A percentile compares a stretch with the other conserved stretches of the same genome.
Conservation (phyloP, 2,113 vertebrate species). For the Lucifuga dentata region DNA sequence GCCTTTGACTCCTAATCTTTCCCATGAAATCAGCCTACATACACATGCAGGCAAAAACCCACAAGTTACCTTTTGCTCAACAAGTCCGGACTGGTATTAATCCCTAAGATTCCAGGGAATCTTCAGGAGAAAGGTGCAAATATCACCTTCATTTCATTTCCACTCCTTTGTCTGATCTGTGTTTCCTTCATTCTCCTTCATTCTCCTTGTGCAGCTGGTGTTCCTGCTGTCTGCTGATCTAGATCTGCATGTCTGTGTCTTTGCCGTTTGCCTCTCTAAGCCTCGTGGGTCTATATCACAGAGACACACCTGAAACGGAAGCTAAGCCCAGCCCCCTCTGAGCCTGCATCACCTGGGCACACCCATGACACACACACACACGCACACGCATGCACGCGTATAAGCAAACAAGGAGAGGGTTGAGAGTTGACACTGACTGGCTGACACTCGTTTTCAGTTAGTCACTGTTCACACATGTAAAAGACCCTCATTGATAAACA, state of each 20-base stretch:
- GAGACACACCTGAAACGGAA: constrained; percentile 79
- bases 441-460: constrained; percentile 7
- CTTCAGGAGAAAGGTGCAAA: constrained; percentile 59
- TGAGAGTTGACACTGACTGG: background rate
- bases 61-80: constrained; percentile 66
- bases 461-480: constrained; percentile 45
- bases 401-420: constrained; percentile 18
- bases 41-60: background rate
- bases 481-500: constrained; percentile 38
- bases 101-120: constrained; percentile 76
- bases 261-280: constrained; percentile 1
- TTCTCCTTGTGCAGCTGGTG: background rate
- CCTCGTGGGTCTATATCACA: constrained; percentile 27
- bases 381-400: constrained; percentile 13
- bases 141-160: constrained; percentile 26
- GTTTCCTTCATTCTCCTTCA: constrained; percentile 1
- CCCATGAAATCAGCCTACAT: constrained; percentile 1
- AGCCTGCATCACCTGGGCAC: constrained; percentile 66
- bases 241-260: constrained; percentile 31
- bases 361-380: constrained; percentile 71
- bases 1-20: constrained; percentile 1
- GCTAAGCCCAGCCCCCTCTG: constrained; percentile 66
- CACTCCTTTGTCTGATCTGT: constrained; percentile 65
- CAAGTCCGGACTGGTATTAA: constrained; percentile 77
- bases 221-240: background rate